A percentile compares a stretch with the other conserved stretches of the same genome.
phyloP scores from a whole-genome alignment of 2,113 vertebrate genomes.

The Poicephalus meyeri region DNA sequence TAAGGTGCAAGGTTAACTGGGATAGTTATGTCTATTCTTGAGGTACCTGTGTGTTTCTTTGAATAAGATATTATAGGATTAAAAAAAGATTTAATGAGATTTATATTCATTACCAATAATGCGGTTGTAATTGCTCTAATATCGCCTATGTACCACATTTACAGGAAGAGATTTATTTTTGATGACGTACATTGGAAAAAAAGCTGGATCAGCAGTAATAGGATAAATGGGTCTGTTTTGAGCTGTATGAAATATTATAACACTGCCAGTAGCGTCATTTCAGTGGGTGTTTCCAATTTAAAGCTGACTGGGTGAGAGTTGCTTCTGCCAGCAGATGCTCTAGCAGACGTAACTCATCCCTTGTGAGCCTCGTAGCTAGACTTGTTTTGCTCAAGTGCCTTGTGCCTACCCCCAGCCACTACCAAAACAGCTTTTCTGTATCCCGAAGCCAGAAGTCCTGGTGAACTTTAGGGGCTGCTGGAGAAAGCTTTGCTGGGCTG shows the following conservation, averaged over 20 bases:
- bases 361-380: fast-evolving
- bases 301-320: background rate
- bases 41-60: background rate
- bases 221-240: background rate
- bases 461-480: background rate
- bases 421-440: background rate
- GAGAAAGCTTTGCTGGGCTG: fast-evolving
- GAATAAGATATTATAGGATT: background rate
- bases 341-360: background rate
- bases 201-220: slow-evolving; percentile 19
- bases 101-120: background rate
- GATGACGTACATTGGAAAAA: background rate
- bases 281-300: background rate
- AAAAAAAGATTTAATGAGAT: background rate
- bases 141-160: background rate
- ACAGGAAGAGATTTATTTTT: slow-evolving; percentile 7
- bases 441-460: background rate
- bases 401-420: fast-evolving
- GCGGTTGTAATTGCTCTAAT: background rate
- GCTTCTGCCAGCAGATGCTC: background rate
- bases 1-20: background rate
- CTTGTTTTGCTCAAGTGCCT: background rate
- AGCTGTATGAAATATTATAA: background rate
- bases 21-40: background rate
- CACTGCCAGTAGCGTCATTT: background rate